phyloP scores from a whole-genome alignment of 37 sponge, comb jelly and placozoan species.

The Ianthella basta region DNA sequence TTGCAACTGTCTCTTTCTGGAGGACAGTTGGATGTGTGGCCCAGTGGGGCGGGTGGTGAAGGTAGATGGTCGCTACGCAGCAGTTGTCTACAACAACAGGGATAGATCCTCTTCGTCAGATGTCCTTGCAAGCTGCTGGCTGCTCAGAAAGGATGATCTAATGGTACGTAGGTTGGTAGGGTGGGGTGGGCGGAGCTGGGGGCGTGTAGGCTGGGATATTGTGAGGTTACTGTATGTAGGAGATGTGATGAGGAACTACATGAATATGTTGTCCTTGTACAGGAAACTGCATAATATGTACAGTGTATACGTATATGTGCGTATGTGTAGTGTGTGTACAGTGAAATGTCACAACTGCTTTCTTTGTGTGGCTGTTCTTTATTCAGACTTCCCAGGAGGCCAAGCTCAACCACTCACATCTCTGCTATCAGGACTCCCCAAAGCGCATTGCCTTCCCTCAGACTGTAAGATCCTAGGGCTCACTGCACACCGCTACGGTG shows the following conservation, averaged over 20 bases:
- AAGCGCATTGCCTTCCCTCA: slow-evolving; percentile 18
- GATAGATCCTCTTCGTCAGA: slow-evolving; percentile 32
- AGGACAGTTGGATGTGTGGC: slow-evolving; percentile 45
- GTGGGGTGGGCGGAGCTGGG: too few relatives aligned
- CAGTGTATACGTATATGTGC: too few relatives aligned
- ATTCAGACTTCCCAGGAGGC: slow-evolving; percentile 32
- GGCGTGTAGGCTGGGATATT: too few relatives aligned
- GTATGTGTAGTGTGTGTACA: too few relatives aligned
- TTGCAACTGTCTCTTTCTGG: slow-evolving; percentile 54
- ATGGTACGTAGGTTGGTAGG: too few relatives aligned
- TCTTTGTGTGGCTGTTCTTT: background rate
- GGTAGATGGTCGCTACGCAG: slow-evolving; percentile 68
- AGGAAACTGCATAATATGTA: too few relatives aligned
- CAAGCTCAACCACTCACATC: slow-evolving; percentile 15
- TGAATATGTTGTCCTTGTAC: too few relatives aligned
- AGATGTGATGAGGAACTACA: too few relatives aligned
- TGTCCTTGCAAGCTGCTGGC: slow-evolving; percentile 55
- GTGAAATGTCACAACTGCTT: too few relatives aligned
- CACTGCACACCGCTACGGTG: background rate
- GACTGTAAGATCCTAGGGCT: slow-evolving; percentile 33
- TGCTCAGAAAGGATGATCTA: slow-evolving; percentile 74
- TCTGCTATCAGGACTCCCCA: slow-evolving; percentile 27
- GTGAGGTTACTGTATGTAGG: too few relatives aligned
- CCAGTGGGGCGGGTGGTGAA: slow-evolving; percentile 63
- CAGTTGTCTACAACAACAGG: slow-evolving; percentile 66